Conservation (phyloP, 2,797 vertebrate genomes). For the Crenichthys baileyi region DNA sequence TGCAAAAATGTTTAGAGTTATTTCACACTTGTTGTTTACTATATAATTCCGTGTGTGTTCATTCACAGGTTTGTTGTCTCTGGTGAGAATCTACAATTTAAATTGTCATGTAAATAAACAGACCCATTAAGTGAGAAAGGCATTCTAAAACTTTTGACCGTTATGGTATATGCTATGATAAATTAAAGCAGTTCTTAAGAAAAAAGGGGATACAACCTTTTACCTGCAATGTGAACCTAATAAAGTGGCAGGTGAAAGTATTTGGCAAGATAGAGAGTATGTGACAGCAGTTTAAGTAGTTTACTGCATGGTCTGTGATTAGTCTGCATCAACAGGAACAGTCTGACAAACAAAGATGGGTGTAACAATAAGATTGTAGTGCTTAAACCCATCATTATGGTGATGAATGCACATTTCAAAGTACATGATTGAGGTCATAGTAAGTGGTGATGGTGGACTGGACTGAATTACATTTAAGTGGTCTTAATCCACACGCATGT, state of each 20-base stretch:
- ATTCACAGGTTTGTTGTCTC: no score
- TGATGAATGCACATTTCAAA: constrained; percentile 8
- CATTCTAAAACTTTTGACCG: no score
- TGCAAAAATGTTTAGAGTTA: no score
- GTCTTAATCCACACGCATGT: background rate
- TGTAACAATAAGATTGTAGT: background rate
- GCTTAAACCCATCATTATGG: background rate
- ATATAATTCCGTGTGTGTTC: no score
- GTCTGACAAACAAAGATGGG: background rate
- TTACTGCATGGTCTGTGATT: background rate
- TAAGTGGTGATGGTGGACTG: background rate
- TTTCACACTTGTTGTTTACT: no score
- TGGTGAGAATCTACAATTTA: no score
- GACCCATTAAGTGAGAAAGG: no score
- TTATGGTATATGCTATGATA: background rate
- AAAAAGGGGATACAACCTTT: background rate
- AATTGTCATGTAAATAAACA: no score
- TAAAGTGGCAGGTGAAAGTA: background rate
- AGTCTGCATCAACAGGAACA: background rate
- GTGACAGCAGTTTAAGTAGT: background rate
- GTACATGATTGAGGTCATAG: background rate
- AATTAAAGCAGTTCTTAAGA: background rate
- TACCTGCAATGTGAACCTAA: background rate
- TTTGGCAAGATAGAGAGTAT: background rate
- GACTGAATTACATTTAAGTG: constrained; percentile 2